Evolutionary conservation across 2,113 vertebrate genomes (phyloP).

Genomic region (Bettongia penicillata): DNA sequence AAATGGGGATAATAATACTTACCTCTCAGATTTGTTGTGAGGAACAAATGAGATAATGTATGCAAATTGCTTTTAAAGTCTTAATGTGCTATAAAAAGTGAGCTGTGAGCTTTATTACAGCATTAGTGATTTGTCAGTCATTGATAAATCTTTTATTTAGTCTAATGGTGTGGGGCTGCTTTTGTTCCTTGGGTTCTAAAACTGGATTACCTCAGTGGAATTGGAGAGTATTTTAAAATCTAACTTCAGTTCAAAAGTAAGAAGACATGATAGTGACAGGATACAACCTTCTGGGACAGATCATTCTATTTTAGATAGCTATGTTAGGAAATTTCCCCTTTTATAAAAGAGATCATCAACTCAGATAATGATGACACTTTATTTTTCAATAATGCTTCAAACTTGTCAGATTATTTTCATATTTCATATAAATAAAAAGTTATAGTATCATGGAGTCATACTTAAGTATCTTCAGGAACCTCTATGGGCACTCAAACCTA

Average conservation of each 20-base stretch:
- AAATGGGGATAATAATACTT: neutral
- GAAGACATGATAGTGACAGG: neutral
- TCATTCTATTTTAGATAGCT: neutral
- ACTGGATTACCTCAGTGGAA: neutral
- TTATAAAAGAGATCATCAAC: slow-evolving; percentile 2
- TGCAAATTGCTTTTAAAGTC: neutral
- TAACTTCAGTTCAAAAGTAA: neutral
- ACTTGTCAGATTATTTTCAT: slow-evolving; percentile 39
- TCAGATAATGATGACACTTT: neutral
- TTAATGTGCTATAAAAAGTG: neutral
- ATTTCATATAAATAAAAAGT: slow-evolving; percentile 7
- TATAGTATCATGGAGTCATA: slow-evolving; percentile 10
- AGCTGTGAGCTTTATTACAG: neutral
- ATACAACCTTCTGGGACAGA: neutral
- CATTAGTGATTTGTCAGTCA: neutral
- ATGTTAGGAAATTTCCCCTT: neutral
- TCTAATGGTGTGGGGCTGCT: neutral
- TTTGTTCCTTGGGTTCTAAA: neutral
- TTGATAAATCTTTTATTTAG: neutral
- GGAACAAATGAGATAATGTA: neutral
- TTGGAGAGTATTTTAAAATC: neutral
- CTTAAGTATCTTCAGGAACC: slow-evolving; percentile 18
- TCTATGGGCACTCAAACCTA: neutral
- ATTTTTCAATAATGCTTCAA: slow-evolving; percentile 10
- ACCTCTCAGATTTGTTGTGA: neutral